A percentile compares a stretch with the other conserved stretches of the same genome.
phyloP scores from a whole-genome alignment of 2,888 invertebrate genomes.

The Drosophila monieri region DNA sequence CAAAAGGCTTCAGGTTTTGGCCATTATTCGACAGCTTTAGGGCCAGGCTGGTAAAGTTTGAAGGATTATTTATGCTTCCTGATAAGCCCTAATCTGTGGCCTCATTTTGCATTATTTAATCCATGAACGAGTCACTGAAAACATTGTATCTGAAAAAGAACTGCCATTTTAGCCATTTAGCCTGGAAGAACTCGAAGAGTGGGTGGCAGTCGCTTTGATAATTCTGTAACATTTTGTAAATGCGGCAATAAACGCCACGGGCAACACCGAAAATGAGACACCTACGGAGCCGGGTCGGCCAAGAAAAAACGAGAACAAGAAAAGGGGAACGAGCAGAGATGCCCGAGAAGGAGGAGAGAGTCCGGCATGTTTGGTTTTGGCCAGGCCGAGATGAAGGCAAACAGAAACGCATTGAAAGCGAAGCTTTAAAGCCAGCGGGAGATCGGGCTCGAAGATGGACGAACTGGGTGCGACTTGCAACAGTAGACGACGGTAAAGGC shows the following conservation, averaged over 20 bases:
- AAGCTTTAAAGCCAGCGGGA: conserved; percentile 52
- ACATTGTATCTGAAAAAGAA: too few species aligned
- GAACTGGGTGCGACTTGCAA: conserved; percentile 72
- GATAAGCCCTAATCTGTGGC: neutral
- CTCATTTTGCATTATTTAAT: neutral
- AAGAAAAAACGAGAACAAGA: conserved; percentile 51
- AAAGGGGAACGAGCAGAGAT: conserved; percentile 5
- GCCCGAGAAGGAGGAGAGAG: conserved; percentile 44
- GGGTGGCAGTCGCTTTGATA: conserved; percentile 42
- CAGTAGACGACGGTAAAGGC: conserved; percentile 62
- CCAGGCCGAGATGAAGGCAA: conserved; percentile 20
- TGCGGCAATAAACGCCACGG: conserved; percentile 49
- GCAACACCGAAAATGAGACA: conserved; percentile 54
- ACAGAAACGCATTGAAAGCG: conserved; percentile 67
- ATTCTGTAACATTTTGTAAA: conserved; percentile 51
- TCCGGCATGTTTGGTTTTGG: conserved; percentile 49
- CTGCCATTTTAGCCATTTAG: neutral
- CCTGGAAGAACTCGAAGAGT: conserved; percentile 9
- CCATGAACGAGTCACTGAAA: too few species aligned
- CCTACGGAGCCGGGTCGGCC: conserved; percentile 26
- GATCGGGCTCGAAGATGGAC: conserved; percentile 21
- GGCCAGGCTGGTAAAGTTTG: neutral
- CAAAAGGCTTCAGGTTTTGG: neutral
- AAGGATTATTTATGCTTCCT: neutral
- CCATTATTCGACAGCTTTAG: neutral